phyloP scores from a whole-genome alignment of 2,113 vertebrate genomes.

The Chionomys nivalis region DNA sequence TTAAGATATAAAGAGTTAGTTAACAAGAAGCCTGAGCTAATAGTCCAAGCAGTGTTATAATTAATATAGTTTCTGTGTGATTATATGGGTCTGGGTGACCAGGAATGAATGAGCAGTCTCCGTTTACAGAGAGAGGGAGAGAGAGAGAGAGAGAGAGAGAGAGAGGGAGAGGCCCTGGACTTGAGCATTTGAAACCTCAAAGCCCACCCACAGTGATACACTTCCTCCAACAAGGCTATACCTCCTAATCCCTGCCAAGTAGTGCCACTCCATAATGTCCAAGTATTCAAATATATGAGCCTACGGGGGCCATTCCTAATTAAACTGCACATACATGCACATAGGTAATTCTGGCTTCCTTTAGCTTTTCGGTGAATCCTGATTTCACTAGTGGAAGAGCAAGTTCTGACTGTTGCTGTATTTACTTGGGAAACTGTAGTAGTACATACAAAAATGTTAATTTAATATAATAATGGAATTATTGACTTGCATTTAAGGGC shows the following conservation, averaged over 20 bases:
- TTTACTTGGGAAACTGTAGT: background rate
- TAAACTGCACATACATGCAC: background rate
- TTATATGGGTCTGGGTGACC: too few species aligned
- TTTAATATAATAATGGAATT: background rate
- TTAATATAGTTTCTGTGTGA: too few species aligned
- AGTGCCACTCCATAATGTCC: too few species aligned
- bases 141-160: background rate
- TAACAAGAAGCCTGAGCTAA: too few species aligned
- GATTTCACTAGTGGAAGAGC: background rate
- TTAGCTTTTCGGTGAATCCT: background rate
- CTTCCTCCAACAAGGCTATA: background rate
- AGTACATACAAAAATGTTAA: too few species aligned
- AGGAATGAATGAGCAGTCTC: too few species aligned
- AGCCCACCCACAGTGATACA: background rate
- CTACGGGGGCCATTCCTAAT: background rate
- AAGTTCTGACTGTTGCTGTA: background rate
- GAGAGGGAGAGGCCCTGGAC: background rate
- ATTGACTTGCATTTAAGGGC: background rate
- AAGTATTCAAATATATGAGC: background rate
- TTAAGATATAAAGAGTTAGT: too few species aligned
- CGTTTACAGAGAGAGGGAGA: background rate
- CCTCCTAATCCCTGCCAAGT: background rate
- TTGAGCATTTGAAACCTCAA: background rate
- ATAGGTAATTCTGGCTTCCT: background rate
- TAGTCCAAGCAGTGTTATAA: too few species aligned